A percentile compares a stretch with the other conserved stretches of the same genome.
These are phyloP conservation scores for Coenonympha arcania DNA, from an alignment of 2,888 invertebrate species.

Conservation along the genomic window DNA sequence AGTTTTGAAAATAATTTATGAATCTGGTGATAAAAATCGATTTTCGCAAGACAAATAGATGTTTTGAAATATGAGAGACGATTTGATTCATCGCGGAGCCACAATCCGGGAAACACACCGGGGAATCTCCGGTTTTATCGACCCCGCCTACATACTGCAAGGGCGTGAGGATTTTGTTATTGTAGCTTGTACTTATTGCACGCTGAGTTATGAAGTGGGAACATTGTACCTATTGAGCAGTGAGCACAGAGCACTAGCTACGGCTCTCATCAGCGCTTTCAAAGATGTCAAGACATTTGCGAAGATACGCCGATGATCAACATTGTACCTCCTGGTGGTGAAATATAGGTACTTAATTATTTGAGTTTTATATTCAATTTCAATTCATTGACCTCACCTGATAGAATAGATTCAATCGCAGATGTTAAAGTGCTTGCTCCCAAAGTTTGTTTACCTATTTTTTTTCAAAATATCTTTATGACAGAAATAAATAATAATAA, in stretches of 20 bases:
- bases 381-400: no score
- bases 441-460: no score
- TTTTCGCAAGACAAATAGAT: slow-evolving; percentile 23
- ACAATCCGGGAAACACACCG: slow-evolving; percentile 23
- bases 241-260: slow-evolving; percentile 12
- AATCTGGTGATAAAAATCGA: slow-evolving; percentile 15
- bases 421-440: no score
- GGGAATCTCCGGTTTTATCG: slow-evolving; percentile 25
- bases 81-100: slow-evolving; percentile 23
- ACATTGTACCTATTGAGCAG: no score
- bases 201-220: slow-evolving; percentile 30
- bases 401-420: no score
- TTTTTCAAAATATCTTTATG: no score
- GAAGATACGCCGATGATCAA: no score
- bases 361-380: no score
- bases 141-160: slow-evolving; percentile 27
- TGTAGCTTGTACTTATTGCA: slow-evolving; percentile 25
- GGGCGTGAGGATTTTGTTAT: slow-evolving; percentile 25
- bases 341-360: no score
- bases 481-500: no score
- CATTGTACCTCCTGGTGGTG: no score
- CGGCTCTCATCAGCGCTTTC: neutral
- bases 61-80: slow-evolving; percentile 19
- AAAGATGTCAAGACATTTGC: neutral
- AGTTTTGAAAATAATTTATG: slow-evolving; percentile 14